Conservation (phyloP, 2,113 vertebrate species). For the Eolophus roseicapilla region DNA sequence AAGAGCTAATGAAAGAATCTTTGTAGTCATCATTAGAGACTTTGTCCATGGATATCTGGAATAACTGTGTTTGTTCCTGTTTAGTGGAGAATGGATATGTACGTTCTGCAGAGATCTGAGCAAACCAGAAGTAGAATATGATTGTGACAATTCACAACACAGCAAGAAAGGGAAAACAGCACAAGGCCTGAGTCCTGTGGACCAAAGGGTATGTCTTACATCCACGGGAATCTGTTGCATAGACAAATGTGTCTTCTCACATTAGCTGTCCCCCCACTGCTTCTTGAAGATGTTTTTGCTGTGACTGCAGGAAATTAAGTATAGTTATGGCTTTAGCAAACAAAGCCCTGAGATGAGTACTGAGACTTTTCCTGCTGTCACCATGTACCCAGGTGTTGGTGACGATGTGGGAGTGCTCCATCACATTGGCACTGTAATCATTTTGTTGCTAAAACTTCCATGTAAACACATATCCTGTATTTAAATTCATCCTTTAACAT, state of each 20-base stretch:
- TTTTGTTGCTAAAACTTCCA: not conserved
- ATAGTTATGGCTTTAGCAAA: not conserved
- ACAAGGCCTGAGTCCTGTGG: constrained; percentile 84
- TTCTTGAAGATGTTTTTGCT: not conserved
- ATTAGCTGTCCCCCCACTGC: not conserved
- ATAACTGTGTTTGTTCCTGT: constrained; percentile 39
- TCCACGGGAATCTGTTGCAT: not conserved
- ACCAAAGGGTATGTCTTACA: constrained; percentile 86
- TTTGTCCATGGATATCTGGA: not conserved
- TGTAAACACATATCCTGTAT: not conserved
- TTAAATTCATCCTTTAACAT: not conserved
- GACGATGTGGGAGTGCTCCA: not conserved
- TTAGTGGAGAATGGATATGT: constrained; percentile 96
- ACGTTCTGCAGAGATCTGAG: constrained; percentile 93
- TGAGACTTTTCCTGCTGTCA: not conserved
- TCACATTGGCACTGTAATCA: not conserved
- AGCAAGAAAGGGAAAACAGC: constrained; percentile 86
- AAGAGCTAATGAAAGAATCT: not conserved
- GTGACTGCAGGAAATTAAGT: not conserved
- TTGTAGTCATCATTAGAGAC: not conserved
- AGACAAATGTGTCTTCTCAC: not conserved
- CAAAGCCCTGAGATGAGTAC: not conserved
- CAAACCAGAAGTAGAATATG: constrained; percentile 93
- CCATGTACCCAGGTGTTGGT: not conserved
- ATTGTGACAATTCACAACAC: constrained; percentile 89